A percentile compares a stretch with the other conserved stretches of the same genome.
These are phyloP conservation scores for Grapholita molesta DNA, from an alignment of 1,140 invertebrate species.

Conservation along the genomic window DNA sequence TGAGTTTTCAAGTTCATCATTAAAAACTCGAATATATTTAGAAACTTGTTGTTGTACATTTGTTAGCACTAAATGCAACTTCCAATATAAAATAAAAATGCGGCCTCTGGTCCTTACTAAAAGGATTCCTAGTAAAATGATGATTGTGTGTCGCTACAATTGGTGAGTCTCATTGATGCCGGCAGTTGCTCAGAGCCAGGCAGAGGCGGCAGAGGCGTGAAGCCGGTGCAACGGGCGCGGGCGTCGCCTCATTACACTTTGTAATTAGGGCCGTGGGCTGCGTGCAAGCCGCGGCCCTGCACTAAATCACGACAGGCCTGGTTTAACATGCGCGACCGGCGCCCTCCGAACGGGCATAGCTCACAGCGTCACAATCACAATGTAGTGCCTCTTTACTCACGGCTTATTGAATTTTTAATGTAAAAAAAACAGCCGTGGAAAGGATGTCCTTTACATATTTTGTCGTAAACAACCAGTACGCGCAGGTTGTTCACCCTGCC, in stretches of 20 bases:
- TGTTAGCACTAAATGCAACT: too few relatives aligned
- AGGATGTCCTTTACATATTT: conserved; percentile 47
- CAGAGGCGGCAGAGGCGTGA: conserved; percentile 20
- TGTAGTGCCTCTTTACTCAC: conserved; percentile 46
- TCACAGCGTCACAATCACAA: conserved; percentile 53
- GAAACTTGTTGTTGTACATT: too few relatives aligned
- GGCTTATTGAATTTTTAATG: conserved; percentile 69
- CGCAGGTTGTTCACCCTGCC: conserved; percentile 31
- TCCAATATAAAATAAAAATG: too few relatives aligned
- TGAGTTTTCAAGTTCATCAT: too few relatives aligned
- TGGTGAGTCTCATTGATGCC: not conserved
- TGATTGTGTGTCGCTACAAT: not conserved
- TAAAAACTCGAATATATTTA: too few relatives aligned
- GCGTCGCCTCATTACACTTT: conserved; percentile 67
- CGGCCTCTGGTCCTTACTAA: too few relatives aligned
- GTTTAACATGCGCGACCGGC: conserved; percentile 52
- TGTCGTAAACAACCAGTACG: conserved; percentile 42
- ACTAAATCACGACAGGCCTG: conserved; percentile 64
- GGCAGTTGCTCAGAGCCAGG: not conserved
- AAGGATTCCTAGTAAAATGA: not conserved
- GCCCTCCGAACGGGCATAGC: conserved; percentile 45
- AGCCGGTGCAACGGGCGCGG: conserved; percentile 23
- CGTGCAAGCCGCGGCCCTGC: conserved; percentile 43
- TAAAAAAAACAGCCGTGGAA: conserved; percentile 40
- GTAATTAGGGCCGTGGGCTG: conserved; percentile 66